phyloP scores from a whole-genome alignment of 2,797 vertebrate species.

The Urophycis tenuis region DNA sequence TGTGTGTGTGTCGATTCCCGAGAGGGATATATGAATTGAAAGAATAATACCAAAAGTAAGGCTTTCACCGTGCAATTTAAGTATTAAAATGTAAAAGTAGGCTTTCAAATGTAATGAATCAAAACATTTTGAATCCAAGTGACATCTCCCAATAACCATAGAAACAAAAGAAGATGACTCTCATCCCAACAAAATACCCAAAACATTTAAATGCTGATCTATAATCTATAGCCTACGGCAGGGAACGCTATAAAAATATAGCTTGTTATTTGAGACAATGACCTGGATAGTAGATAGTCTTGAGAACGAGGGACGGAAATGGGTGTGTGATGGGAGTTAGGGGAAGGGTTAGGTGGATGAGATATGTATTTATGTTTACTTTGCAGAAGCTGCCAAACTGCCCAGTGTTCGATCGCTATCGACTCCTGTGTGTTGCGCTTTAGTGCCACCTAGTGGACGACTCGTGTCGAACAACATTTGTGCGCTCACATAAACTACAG shows the following conservation, averaged over 20 bases:
- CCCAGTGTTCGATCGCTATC: conserved; percentile 56
- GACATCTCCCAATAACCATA: neutral
- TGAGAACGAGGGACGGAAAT: conserved; percentile 18
- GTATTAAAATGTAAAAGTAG: neutral
- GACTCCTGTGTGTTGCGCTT: conserved; percentile 20
- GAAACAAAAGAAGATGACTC: neutral
- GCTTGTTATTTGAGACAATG: conserved; percentile 53
- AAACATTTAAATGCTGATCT: neutral
- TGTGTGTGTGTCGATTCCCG: neutral
- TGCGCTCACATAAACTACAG: neutral
- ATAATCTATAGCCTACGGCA: neutral
- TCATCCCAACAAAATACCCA: neutral
- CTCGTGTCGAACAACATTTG: neutral
- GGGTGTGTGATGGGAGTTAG: neutral
- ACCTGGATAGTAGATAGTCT: conserved; percentile 28
- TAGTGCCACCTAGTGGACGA: conserved; percentile 36
- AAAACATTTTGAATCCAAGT: neutral
- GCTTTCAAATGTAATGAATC: neutral
- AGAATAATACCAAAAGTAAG: neutral
- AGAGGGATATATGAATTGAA: conserved; percentile 1
- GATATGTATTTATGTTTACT: conserved; percentile 56
- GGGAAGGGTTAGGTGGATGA: conserved; percentile 22
- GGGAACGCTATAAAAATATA: neutral
- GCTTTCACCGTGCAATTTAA: neutral
- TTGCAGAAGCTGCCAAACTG: conserved; percentile 73